phyloP scores from a whole-genome alignment of 2,113 vertebrate genomes.

The Genyomyrus donnyi region DNA sequence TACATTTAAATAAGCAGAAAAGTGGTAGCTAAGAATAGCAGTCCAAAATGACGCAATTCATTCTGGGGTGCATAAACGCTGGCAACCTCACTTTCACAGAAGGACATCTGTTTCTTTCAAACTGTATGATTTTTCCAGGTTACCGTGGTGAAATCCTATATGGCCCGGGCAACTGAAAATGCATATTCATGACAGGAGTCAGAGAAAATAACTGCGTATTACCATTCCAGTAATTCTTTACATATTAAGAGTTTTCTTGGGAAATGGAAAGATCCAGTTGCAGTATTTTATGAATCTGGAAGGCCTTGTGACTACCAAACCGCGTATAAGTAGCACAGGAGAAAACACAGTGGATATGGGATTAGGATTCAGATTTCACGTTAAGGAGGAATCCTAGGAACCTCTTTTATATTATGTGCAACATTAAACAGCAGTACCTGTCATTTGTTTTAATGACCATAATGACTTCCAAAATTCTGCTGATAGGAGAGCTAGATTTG shows the following conservation, averaged over 20 bases:
- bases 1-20: background rate
- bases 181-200: background rate
- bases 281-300: background rate
- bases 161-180: background rate
- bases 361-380: background rate
- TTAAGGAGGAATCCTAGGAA: background rate
- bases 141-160: background rate
- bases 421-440: background rate
- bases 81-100: background rate
- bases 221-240: slow-evolving; percentile 3
- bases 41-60: background rate
- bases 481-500: background rate
- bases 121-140: background rate
- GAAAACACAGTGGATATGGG: slow-evolving; percentile 4
- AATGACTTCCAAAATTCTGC: background rate
- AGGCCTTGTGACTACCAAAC: background rate
- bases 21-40: background rate
- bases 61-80: background rate
- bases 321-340: background rate
- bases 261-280: background rate
- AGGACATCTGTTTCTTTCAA: slow-evolving; percentile 1
- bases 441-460: background rate
- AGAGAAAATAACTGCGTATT: background rate
- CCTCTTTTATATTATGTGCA: background rate
- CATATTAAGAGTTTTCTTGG: background rate